A percentile compares a stretch with the other conserved stretches of the same genome.
phyloP scores from a whole-genome alignment of 2,113 vertebrate species.

The Setophaga petechia region DNA sequence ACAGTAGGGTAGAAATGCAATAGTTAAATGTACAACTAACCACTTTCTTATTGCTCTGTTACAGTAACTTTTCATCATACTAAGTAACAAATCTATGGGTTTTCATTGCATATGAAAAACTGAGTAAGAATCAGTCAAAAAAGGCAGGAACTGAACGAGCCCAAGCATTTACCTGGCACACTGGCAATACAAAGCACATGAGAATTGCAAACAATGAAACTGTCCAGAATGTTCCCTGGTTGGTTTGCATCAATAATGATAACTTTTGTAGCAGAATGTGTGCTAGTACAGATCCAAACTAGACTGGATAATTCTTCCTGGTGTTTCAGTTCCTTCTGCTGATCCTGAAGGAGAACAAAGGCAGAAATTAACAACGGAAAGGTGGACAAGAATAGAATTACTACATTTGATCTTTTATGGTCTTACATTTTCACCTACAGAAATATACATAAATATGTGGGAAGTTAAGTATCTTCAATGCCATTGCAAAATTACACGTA shows the following conservation, averaged over 20 bases:
- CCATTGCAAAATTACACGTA: neutral
- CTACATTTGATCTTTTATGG: neutral
- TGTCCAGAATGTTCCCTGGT: conserved; percentile 93
- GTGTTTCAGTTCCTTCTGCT: conserved; percentile 89
- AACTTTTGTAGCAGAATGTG: conserved; percentile 89
- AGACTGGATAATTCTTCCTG: conserved; percentile 95
- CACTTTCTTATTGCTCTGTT: neutral
- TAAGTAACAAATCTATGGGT: neutral
- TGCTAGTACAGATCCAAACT: conserved; percentile 98
- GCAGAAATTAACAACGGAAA: neutral
- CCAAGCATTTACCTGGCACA: conserved; percentile 84
- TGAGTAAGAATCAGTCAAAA: neutral
- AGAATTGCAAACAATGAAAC: conserved; percentile 93
- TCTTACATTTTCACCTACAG: neutral
- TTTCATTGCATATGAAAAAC: neutral
- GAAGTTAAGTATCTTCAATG: neutral
- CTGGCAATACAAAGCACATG: conserved; percentile 94
- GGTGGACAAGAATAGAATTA: neutral
- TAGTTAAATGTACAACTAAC: neutral
- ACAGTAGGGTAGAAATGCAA: neutral
- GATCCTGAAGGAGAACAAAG: conserved; percentile 78
- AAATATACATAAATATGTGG: neutral
- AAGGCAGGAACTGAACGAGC: neutral
- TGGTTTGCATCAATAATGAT: conserved; percentile 95
- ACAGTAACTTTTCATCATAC: neutral